Conservation (phyloP, 2,113 vertebrate genomes). For the Toxotes chatareus region DNA sequence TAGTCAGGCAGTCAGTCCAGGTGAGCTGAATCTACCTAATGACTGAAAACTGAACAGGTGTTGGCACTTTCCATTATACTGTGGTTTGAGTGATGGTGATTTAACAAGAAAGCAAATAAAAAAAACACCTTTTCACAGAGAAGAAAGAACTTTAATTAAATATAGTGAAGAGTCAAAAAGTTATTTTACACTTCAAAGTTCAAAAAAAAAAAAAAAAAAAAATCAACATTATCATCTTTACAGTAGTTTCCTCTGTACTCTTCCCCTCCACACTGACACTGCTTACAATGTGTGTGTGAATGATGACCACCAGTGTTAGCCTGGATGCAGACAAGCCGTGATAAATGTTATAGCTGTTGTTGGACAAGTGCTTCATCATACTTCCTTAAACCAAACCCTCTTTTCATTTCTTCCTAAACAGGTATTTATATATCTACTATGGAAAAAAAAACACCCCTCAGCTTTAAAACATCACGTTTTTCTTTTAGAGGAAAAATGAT, state of each 20-base stretch:
- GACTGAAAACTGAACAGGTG: background rate
- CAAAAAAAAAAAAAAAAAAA: conserved; percentile 86
- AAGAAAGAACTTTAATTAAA: conserved; percentile 99
- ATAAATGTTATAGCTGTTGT: conserved; percentile 41
- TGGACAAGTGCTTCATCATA: conserved; percentile 64
- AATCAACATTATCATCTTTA: conserved; percentile 97
- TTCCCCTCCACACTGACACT: conserved; percentile 56
- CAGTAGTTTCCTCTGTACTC: conserved; percentile 91
- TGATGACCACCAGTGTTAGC: conserved; percentile 48
- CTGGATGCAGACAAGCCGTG: conserved; percentile 66
- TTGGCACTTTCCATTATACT: too few relatives aligned
- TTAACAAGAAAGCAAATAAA: conserved; percentile 10
- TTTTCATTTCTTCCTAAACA: conserved; percentile 63
- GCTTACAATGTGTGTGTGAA: conserved; percentile 81
- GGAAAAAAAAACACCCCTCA: conserved; percentile 21
- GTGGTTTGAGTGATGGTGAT: background rate
- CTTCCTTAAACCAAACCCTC: conserved; percentile 37
- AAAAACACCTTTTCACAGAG: conserved; percentile 88
- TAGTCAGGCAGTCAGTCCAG: background rate
- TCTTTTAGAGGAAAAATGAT: conserved; percentile 54
- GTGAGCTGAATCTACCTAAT: background rate
- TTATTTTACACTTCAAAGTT: conserved; percentile 98
- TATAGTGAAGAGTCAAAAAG: conserved; percentile 99
- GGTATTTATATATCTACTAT: conserved; percentile 63
- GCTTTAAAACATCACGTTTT: conserved; percentile 62